Evolutionary conservation across 2,113 vertebrate species (phyloP), one percentile per base, ranked within the genome.

Genomic region (Callipepla californica): DNA sequence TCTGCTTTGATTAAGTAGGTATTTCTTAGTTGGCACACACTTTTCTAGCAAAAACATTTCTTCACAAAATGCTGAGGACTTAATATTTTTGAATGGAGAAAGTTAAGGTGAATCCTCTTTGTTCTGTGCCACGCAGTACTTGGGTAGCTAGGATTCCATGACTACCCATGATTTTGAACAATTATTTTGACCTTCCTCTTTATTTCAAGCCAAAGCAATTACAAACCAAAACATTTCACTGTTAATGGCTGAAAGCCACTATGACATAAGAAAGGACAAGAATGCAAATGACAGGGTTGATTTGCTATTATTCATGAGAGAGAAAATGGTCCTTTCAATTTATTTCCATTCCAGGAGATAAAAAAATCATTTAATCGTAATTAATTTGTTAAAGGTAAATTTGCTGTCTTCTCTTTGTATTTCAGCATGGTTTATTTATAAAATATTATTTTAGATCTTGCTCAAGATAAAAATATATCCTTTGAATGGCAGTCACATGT

Each of bases 71-170:
- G 3, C 36, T 22, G 9, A 9, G 20, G 23, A 30, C 8, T 82
- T 22, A 0, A 0, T 48, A 12, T 12, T 51, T 85, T 36, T 73
- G 63, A 85, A 66, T 3, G 8, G 20, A 88, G 17, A 3, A 75
- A 50, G 30, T 6, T 44, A 34, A 40, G 47, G 18, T 42, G 42
- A 84, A 74, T 42, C 23, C 20, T 80, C 25, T 63, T 63, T 72
- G 40, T 22, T 72, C 26, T 55, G 44, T 62, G 45, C 12, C 68
- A 83, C 38, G 61, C 5, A 1, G 48, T 8, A 32, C 18, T 58
- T 53, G 11, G 6, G 23, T 44, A 63, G 28, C 13, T 59, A 50
- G 7, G n/a, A 34, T 75, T 83, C 63, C 32, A 77, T 10, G 45
- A 1, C 8, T 53, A 40, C 11, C 21, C 11, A 2, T 80, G 36